phyloP scores from a whole-genome alignment of 2,797 vertebrate species.

The Harpagifer antarcticus region DNA sequence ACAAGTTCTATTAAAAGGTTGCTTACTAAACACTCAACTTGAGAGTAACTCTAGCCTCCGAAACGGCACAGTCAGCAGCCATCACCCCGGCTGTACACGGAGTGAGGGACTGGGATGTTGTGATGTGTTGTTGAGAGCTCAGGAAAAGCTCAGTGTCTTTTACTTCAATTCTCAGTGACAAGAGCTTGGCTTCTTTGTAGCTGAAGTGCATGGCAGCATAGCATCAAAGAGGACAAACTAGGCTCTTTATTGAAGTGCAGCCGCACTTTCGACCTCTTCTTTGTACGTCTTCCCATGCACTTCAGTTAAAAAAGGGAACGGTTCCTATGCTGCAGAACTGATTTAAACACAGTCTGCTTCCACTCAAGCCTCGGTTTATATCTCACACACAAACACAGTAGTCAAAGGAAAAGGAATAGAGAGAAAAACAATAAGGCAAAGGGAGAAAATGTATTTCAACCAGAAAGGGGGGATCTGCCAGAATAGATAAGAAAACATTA shows the following conservation, averaged over 20 bases:
- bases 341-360: slow-evolving; percentile 65
- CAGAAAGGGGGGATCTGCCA: slow-evolving; percentile 37
- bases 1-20: not conserved
- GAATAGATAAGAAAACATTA: slow-evolving; percentile 53
- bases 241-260: slow-evolving; percentile 81
- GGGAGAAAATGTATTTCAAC: slow-evolving; percentile 19
- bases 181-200: slow-evolving; percentile 71
- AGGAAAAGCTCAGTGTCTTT: slow-evolving; percentile 65
- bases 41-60: slow-evolving; percentile 5
- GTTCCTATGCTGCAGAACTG: slow-evolving; percentile 60
- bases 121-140: slow-evolving; percentile 52
- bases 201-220: slow-evolving; percentile 74
- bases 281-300: slow-evolving; percentile 75
- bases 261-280: slow-evolving; percentile 78
- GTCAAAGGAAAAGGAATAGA: slow-evolving; percentile 37
- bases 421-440: slow-evolving; percentile 35
- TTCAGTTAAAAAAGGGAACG: slow-evolving; percentile 73
- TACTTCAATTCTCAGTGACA: slow-evolving; percentile 71
- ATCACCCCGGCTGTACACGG: slow-evolving; percentile 27
- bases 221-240: slow-evolving; percentile 83
- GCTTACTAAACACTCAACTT: slow-evolving; percentile 4
- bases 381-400: slow-evolving; percentile 25
- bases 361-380: slow-evolving; percentile 47
- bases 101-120: slow-evolving; percentile 49
- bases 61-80: not conserved